phyloP scores from a whole-genome alignment of 2,888 invertebrate genomes.

The Andrena camellia region DNA sequence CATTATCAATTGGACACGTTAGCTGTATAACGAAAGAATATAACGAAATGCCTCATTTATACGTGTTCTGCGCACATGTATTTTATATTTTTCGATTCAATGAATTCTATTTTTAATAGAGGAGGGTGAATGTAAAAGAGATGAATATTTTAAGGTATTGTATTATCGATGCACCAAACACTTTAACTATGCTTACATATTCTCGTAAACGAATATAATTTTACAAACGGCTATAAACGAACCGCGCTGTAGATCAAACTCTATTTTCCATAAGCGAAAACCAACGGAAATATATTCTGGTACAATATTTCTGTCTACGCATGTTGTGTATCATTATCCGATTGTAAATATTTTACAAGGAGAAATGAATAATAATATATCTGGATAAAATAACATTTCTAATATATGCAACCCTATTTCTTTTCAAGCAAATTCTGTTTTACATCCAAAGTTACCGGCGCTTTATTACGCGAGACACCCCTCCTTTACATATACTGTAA shows the following conservation, averaged over 20 bases:
- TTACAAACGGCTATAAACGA: constrained; percentile 44
- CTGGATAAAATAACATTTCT: constrained; percentile 58
- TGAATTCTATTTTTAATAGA: constrained; percentile 12
- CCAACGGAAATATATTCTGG: constrained; percentile 57
- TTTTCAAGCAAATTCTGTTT: neutral
- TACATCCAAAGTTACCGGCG: too few species aligned
- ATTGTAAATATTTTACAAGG: constrained; percentile 59
- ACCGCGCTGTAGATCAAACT: constrained; percentile 36
- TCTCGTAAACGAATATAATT: constrained; percentile 28
- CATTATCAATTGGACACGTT: neutral
- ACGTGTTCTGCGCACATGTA: constrained; percentile 22
- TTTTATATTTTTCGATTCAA: constrained; percentile 22
- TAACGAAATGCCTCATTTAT: constrained; percentile 10
- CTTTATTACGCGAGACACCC: too few species aligned
- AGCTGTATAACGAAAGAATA: too few species aligned
- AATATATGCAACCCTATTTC: constrained; percentile 1
- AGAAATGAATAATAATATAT: constrained; percentile 58
- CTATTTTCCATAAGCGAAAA: constrained; percentile 67
- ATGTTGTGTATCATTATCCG: constrained; percentile 27
- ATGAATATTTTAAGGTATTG: constrained; percentile 20
- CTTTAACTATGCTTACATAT: constrained; percentile 33
- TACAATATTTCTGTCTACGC: constrained; percentile 46
- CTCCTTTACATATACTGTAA: neutral
- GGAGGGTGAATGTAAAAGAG: constrained; percentile 6
- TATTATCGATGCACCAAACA: constrained; percentile 15